phyloP scores from a whole-genome alignment of 2,888 invertebrate genomes.

The Junonia oenone region DNA sequence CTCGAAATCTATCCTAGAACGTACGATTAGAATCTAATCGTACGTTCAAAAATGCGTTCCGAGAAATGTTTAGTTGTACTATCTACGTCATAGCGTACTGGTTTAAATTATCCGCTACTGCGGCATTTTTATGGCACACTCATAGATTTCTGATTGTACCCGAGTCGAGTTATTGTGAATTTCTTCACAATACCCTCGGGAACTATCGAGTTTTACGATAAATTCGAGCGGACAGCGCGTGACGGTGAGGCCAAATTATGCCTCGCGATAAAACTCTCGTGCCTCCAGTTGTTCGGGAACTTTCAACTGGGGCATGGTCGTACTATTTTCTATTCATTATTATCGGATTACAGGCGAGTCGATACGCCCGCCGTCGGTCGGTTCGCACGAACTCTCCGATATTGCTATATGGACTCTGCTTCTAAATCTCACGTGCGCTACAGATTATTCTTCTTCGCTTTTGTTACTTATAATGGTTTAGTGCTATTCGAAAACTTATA shows the following conservation, averaged over 20 bases:
- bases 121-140: slow-evolving; percentile 33
- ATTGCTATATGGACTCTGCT: slow-evolving; percentile 45
- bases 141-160: slow-evolving; percentile 34
- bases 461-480: slow-evolving; percentile 26
- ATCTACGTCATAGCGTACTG: not conserved
- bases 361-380: slow-evolving; percentile 46
- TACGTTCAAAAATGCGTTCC: not conserved
- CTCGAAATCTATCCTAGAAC: no score
- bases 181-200: slow-evolving; percentile 44
- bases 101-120: slow-evolving; percentile 26
- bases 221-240: slow-evolving; percentile 54
- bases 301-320: slow-evolving; percentile 53
- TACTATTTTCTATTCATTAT: slow-evolving; percentile 67
- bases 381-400: slow-evolving; percentile 62
- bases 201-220: slow-evolving; percentile 51
- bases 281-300: slow-evolving; percentile 51
- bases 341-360: slow-evolving; percentile 59
- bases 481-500: slow-evolving; percentile 10
- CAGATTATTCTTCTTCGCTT: slow-evolving; percentile 45
- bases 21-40: no score
- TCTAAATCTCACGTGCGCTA: slow-evolving; percentile 44
- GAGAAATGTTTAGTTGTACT: slow-evolving; percentile 1
- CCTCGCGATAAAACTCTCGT: slow-evolving; percentile 58
- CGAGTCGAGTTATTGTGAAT: slow-evolving; percentile 39
- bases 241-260: slow-evolving; percentile 61